Base-by-base conservation (phyloP, 2,797 vertebrate species). In the Crax fasciolata region DNA sequence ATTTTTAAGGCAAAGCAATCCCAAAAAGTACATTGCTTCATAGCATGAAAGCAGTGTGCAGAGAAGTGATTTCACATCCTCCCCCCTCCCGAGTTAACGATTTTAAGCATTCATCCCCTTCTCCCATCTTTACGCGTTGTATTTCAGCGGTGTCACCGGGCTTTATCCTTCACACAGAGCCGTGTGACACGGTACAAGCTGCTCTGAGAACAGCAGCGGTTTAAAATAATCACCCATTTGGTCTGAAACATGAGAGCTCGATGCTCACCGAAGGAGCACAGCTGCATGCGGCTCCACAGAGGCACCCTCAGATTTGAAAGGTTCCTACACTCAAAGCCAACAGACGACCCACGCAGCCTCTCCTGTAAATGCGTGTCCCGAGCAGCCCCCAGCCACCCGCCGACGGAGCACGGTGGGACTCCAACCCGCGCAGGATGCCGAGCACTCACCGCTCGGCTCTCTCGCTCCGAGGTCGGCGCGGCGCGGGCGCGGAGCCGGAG, bases 361-460 rank as follows among this genome's bases (percentile, higher is more conserved):
- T 51, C n/a, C 55, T 73, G 10, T 32, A 87, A 73, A 59, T 6
- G 15, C 61, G 62, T 24, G 10, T 20, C 70, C 87, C 72, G 55
- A 72, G 24, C 55, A 78, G 44, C 20, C 51, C 54, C 35, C 30
- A 32, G 55, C 84, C 93, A 90, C 89, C 82, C 93, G 81, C 93
- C 92, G 51, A 25, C n/a, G 17, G 59, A 75, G 79, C 68, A 86
- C 70, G 75, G 68, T 84, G 78, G 94, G 85, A 48, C 73, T 32
- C 3, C 12, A 71, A 19, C 68, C 13, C 54, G 21, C 68, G 20
- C 51, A 75, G 75, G 89, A 88, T 55, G 28, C 54, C 54, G 20
- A 90, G 80, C 55, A 95, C 96, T 96, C 91, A 97, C 95, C 30
- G 24, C 46, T 27, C 52, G 55, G 25, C 27, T 62, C 23, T 24